Base-by-base conservation (phyloP, 2,888 invertebrate species). In the Zaprionus obscuricornis region DNA sequence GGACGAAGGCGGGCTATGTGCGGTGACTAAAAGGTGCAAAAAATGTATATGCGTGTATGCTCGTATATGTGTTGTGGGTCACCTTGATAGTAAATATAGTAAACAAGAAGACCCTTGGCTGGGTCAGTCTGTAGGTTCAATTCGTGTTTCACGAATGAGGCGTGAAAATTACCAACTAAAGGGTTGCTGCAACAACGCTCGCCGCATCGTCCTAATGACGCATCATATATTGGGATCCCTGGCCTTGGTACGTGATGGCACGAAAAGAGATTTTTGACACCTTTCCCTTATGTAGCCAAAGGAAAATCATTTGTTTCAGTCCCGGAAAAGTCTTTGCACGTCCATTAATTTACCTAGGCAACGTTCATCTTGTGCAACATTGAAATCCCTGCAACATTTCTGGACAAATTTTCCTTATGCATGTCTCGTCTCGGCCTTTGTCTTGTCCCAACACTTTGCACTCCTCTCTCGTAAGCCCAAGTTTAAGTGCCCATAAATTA, bases 121-220 rank as follows among this genome's bases (percentile, higher is more conserved):
- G 62, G 58, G 39, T 39, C 66, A 62, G 60, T 52, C 65, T 54
- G 68, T 71, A 64, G 71, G 73, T 66, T 69, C 54, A 51, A 62
- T 73, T 67, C 22, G 31, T 54, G 13, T 31, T 49, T 39, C 33
- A 40, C 66, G 45, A 40, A 49, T 49, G 65, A 70, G 78, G 70
- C 75, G 79, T 79, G 79, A 79, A 79, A 79, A 82, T 79, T 66
- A 68, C 79, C 64, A 75, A 79, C 70, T 79, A 82, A 74, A 70
- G 74, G 74, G 74, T 65, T 69, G 50, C 20, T 6, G 26, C 26
- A 11, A 5, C 6, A 24, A 16, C 6, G 17, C 17, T 10, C 31
- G n/a, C n/a, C 14, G n/a, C 11, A 2, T 26, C 20, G 42, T 13
- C 40, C 45, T 64, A 71, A 73, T 73, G 67, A 58, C 49, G 50